phyloP scores from a whole-genome alignment of 2,888 invertebrate species.

The Drosophila algonquin region DNA sequence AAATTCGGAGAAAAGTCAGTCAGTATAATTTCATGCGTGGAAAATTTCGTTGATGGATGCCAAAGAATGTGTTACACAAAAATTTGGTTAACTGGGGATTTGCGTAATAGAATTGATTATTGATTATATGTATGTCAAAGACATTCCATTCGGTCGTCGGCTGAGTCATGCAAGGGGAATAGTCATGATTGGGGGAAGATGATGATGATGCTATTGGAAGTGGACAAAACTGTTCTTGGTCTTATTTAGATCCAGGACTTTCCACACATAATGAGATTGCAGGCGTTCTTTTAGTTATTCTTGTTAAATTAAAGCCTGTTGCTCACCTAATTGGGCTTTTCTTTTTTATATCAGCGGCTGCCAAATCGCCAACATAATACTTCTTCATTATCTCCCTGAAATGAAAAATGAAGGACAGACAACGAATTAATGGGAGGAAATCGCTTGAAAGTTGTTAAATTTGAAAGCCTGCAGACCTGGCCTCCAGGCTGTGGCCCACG shows the following conservation, averaged over 20 bases:
- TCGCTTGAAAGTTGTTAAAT: not conserved
- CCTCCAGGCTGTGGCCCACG: conserved; percentile 98
- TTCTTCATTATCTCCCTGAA: conserved; percentile 89
- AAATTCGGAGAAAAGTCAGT: no score
- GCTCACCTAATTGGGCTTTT: conserved; percentile 73
- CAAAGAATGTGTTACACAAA: no score
- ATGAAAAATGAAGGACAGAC: conserved; percentile 13
- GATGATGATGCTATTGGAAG: not conserved
- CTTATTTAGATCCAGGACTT: not conserved
- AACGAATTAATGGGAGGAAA: not conserved
- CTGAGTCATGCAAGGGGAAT: not conserved
- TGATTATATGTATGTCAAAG: not conserved
- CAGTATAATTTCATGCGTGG: no score
- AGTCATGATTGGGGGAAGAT: not conserved
- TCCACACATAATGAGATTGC: not conserved
- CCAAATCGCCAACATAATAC: conserved; percentile 93
- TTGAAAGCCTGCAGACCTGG: conserved; percentile 87
- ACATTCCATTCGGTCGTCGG: not conserved
- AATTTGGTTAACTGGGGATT: no score
- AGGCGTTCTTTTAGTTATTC: not conserved
- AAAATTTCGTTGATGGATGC: no score
- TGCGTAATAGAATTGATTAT: not conserved
- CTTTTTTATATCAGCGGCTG: conserved; percentile 86
- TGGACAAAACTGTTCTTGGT: not conserved
- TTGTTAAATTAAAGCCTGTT: not conserved